These are phyloP conservation scores for Philereme vetulata DNA, from an alignment of 2,888 invertebrate species.

Conservation along the genomic window DNA sequence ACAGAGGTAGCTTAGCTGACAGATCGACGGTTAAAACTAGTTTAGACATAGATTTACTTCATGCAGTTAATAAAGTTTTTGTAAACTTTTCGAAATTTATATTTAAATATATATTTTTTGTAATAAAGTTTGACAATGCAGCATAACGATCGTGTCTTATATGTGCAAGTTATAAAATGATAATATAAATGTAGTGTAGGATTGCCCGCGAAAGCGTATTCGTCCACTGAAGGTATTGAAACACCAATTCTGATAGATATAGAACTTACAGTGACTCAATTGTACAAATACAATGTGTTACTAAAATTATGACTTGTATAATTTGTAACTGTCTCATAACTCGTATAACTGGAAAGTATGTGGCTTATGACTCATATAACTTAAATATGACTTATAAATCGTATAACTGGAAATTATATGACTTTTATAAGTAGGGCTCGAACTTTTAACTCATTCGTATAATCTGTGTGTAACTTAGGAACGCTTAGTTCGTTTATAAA, in stretches of 20 bases:
- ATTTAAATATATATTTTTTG: conserved; percentile 19
- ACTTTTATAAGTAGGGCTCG: conserved; percentile 29
- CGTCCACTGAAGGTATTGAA: conserved; percentile 80
- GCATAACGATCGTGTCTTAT: conserved; percentile 40
- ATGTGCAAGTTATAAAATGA: conserved; percentile 39
- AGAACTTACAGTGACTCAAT: conserved; percentile 36
- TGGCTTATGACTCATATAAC: conserved; percentile 3
- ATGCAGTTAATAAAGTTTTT: conserved; percentile 16
- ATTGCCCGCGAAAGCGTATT: conserved; percentile 70
- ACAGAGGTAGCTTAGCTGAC: conserved; percentile 49
- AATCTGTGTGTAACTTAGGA: conserved; percentile 27
- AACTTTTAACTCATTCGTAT: conserved; percentile 30
- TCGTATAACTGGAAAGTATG: background rate
- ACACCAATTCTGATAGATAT: conserved; percentile 75
- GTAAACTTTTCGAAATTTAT: conserved; percentile 16
- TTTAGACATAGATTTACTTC: conserved; percentile 24
- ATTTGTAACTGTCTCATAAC: background rate
- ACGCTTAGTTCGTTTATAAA: conserved; percentile 38
- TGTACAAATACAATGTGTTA: conserved; percentile 26
- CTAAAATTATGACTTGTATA: conserved; percentile 16
- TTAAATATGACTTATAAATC: background rate
- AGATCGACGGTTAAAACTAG: conserved; percentile 2
- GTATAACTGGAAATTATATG: conserved; percentile 1
- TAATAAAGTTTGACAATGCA: conserved; percentile 17
- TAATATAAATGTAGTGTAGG: conserved; percentile 29